Conservation (phyloP, 2,888 invertebrate species). For the Cheilosia pagana region DNA sequence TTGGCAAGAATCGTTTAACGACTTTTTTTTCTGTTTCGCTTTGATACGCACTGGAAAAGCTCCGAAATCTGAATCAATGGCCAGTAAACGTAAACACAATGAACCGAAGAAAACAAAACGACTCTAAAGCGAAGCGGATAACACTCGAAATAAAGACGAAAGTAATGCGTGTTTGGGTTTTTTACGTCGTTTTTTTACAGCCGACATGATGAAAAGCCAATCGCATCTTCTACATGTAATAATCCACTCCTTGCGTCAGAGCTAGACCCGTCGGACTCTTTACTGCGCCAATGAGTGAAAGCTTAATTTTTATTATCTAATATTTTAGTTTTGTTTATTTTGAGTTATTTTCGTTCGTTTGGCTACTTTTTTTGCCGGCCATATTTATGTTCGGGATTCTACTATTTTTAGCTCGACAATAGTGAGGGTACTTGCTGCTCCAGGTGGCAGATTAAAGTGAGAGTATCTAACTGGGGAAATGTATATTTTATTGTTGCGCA, state of each 20-base stretch:
- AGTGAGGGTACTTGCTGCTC: not conserved
- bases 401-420: constrained; percentile 20
- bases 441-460: constrained; percentile 8
- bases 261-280: constrained; percentile 2
- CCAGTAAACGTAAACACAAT: constrained; percentile 52
- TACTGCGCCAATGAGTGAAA: constrained; percentile 38
- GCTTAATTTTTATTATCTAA: constrained; percentile 44
- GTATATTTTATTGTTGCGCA: not conserved
- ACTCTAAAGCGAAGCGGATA: constrained; percentile 31
- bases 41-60: constrained; percentile 19
- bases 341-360: constrained; percentile 15
- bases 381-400: not conserved
- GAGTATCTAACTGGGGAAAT: constrained; percentile 1
- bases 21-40: constrained; percentile 43
- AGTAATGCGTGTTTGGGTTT: constrained; percentile 25
- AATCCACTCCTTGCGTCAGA: constrained; percentile 51
- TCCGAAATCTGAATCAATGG: constrained; percentile 24
- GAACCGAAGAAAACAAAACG: constrained; percentile 26
- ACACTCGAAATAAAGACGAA: constrained; percentile 38
- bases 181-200: constrained; percentile 37
- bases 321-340: constrained; percentile 38
- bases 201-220: constrained; percentile 58
- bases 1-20: constrained; percentile 37
- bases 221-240: constrained; percentile 40
- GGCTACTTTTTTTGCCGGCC: not conserved